phyloP scores from a whole-genome alignment of 2,113 vertebrate species.

The Eptatretus burgeri region DNA sequence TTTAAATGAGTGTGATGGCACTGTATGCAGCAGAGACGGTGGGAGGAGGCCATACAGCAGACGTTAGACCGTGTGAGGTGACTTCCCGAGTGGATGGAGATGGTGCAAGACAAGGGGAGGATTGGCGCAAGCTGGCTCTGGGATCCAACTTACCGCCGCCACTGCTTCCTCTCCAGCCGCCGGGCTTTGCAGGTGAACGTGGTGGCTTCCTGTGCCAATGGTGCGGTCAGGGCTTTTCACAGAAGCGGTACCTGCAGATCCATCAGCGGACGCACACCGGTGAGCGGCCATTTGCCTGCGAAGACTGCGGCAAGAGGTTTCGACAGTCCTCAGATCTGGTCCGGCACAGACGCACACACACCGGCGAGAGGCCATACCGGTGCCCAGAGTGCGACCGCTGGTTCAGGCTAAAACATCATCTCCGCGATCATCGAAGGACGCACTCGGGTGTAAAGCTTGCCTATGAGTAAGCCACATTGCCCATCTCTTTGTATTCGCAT shows the following conservation, averaged over 20 bases:
- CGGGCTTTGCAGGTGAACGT: no score
- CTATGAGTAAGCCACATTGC: no score
- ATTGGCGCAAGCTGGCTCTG: no score
- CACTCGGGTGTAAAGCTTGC: constrained; percentile 1
- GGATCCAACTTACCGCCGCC: no score
- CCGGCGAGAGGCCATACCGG: constrained; percentile 6
- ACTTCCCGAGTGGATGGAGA: no score
- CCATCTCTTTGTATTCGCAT: no score
- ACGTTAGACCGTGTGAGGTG: no score
- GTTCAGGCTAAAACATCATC: constrained; percentile 4
- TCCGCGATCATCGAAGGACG: constrained; percentile 1
- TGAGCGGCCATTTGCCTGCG: constrained; percentile 1
- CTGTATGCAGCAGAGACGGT: no score
- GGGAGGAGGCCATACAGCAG: no score
- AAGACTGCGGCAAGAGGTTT: constrained; percentile 2
- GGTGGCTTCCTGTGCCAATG: constrained; percentile 1
- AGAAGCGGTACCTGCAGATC: constrained; percentile 5
- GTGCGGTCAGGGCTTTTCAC: constrained; percentile 3
- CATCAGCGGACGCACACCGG: constrained; percentile 4
- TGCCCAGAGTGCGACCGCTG: constrained; percentile 1
- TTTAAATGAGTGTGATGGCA: no score
- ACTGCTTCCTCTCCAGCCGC: no score
- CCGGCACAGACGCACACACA: constrained; percentile 5
- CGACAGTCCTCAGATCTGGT: constrained; percentile 1
- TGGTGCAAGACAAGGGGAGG: no score